A percentile compares a stretch with the other conserved stretches of the same genome.
Conservation (phyloP, 2,113 vertebrate species). For the Taxidea taxus region DNA sequence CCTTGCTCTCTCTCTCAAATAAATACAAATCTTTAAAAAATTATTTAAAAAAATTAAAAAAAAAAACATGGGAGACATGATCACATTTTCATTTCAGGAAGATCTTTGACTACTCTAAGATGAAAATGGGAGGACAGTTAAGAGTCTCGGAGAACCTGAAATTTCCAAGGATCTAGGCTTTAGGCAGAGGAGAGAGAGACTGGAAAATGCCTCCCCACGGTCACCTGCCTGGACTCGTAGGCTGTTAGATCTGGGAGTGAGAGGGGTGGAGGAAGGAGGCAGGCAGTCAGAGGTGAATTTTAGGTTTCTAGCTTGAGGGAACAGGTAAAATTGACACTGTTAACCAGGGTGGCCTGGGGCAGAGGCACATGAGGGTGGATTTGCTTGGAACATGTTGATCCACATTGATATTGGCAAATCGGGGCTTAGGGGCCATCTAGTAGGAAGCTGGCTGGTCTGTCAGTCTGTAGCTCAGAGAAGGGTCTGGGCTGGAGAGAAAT, state of each 20-base stretch:
- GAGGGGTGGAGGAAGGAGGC: not conserved
- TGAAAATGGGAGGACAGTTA: not conserved
- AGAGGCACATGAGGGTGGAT: not conserved
- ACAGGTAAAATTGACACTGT: not conserved
- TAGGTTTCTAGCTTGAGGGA: not conserved
- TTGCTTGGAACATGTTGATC: not conserved
- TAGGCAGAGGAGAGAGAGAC: not conserved
- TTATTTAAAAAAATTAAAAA: too few relatives aligned
- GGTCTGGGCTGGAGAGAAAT: not conserved
- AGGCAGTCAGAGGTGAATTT: not conserved
- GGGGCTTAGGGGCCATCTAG: not conserved
- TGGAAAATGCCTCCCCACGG: not conserved
- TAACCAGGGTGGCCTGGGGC: not conserved
- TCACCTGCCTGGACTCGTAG: not conserved
- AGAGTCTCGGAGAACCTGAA: not conserved
- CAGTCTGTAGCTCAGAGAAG: not conserved
- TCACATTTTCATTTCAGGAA: not conserved
- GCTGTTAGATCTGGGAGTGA: not conserved
- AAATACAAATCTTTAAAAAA: too few relatives aligned
- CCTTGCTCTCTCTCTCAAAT: too few relatives aligned
- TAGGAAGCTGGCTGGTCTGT: not conserved
- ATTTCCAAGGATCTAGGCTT: not conserved
- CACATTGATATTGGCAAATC: not conserved
- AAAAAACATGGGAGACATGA: too few relatives aligned
- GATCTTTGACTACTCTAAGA: not conserved